Percentiles rank a stretch among this genome's conserved stretches.
phyloP scores from a whole-genome alignment of 2,113 vertebrate genomes.

The Oreochromis aureus region DNA sequence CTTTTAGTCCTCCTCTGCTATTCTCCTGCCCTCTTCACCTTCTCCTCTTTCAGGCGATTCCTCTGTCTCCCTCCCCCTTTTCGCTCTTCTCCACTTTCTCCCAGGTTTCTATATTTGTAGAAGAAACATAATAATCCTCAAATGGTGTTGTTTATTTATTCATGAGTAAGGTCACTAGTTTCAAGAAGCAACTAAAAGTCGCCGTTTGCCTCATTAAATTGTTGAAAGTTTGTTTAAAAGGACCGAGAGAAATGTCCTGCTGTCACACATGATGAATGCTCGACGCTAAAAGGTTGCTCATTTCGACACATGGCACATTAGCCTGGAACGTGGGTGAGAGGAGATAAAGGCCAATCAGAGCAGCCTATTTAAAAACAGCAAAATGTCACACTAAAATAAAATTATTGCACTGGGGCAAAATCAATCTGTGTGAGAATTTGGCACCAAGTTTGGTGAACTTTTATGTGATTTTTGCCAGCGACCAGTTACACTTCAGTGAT shows the following conservation, averaged over 20 bases:
- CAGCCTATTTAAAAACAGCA: background rate
- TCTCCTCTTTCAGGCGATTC: background rate
- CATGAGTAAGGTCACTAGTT: background rate
- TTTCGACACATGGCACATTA: background rate
- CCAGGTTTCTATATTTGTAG: background rate
- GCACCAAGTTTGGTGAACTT: background rate
- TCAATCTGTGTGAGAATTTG: background rate
- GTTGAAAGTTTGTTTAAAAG: background rate
- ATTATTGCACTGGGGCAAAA: background rate
- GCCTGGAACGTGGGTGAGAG: background rate
- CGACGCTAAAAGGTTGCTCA: background rate
- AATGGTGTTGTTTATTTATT: slow-evolving; percentile 20
- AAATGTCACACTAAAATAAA: background rate
- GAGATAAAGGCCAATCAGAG: background rate
- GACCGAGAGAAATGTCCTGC: background rate
- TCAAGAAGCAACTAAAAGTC: background rate
- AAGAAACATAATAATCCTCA: slow-evolving; percentile 17
- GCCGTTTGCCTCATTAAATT: background rate
- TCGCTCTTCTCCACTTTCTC: background rate
- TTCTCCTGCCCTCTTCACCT: background rate
- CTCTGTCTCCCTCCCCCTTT: background rate
- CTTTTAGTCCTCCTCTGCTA: background rate
- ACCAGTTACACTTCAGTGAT: background rate
- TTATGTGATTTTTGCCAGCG: background rate
- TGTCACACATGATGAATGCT: background rate